Evolutionary conservation across 2,888 invertebrate species (phyloP).

Genomic region (Mesoligia furuncula): DNA sequence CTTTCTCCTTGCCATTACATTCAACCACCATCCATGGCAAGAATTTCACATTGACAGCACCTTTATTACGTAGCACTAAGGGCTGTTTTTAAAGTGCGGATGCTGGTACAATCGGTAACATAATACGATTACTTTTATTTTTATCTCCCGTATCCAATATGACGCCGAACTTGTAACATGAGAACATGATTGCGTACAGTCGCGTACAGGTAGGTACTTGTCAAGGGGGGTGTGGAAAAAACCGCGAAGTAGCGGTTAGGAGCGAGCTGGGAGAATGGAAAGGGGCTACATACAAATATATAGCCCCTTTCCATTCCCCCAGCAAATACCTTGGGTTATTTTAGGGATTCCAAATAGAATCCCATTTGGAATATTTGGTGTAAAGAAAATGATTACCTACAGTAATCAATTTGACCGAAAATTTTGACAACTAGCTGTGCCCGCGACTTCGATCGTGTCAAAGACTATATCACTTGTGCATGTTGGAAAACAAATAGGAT

Average conservation of each 20-base stretch:
- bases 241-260: neutral
- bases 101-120: constrained; percentile 60
- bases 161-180: constrained; percentile 61
- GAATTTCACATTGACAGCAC: neutral
- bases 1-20: constrained; percentile 6
- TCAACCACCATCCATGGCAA: too few species aligned
- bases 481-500: too few species aligned
- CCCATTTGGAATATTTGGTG: neutral
- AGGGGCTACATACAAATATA: neutral
- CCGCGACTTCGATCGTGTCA: too few species aligned
- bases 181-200: constrained; percentile 46
- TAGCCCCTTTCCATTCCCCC: too few species aligned
- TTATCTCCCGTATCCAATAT: constrained; percentile 55
- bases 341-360: neutral
- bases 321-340: neutral
- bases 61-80: neutral
- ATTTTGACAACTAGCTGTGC: neutral
- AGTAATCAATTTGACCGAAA: neutral
- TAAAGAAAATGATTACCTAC: neutral
- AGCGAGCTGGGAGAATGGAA: neutral
- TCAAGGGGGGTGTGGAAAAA: constrained; percentile 36
- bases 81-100: neutral
- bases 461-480: too few species aligned
- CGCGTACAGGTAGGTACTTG: constrained; percentile 13
- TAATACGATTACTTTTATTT: constrained; percentile 62